Evolutionary conservation across 1,140 invertebrate genomes (phyloP), one percentile per base, ranked within the genome.

Genomic region (Stenopsyche tienmushanensis): DNA sequence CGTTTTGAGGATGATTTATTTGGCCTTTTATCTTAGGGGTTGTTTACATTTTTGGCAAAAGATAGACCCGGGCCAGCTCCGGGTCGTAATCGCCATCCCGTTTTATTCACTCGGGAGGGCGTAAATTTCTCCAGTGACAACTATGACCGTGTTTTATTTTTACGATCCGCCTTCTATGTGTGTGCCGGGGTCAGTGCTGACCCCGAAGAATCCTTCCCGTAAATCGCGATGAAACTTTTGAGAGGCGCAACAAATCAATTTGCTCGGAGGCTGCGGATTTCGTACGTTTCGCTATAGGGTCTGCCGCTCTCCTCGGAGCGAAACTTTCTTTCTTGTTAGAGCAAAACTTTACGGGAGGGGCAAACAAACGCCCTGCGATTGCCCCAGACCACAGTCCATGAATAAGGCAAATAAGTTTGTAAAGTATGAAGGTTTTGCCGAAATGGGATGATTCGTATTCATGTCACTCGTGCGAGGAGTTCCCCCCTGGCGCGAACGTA

Each of bases 191-290:
- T 5, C 13, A 44, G 13, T 17, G n/a, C 41, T 13, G 41, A 44
- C 41, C 47, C n/a, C 3, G 47, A 13, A 17, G 47, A 50, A 34
- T 34, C 29, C 29, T 34, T 34, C 10, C 18, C 26, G 52, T 34
- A 54, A 54, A 54, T 54, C 26, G 52, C 18, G 18, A 23, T 26
- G 15, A 54, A 54, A 54, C 52, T 54, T 54, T 34, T n/a, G 3
- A 34, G 52, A 34, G 23, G 52, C 18, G n/a, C 26, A 54, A 54
- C 52, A 54, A 54, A 54, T 54, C 52, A 54, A 54, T 50, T 50
- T 50, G 47, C n/a, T 54, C 52, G 18, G 52, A 34, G 23, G 23
- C 17, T 5, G 18, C 29, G 17, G 8, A 15, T 47, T 18, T 5
- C 44, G n/a, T n/a, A n/a, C n/a, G n/a, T n/a, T n/a, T n/a, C 17